Conservation (phyloP, 1,140 invertebrate genomes). For the Drosophila lacteicornis region DNA sequence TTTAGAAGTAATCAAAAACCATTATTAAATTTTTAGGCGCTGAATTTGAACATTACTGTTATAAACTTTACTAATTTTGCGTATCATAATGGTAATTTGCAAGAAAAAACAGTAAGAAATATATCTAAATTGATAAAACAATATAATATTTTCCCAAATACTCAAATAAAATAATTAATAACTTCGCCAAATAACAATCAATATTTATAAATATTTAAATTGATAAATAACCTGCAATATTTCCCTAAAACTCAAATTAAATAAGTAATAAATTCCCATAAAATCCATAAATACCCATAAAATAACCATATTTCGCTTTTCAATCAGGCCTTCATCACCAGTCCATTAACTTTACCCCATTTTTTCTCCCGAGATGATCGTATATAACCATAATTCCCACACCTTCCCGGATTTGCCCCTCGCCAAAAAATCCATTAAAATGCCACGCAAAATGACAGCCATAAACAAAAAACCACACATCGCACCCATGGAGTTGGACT, state of each 20-base stretch:
- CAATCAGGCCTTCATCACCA: conserved; percentile 21
- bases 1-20: too few relatives aligned
- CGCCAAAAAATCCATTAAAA: conserved; percentile 34
- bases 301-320: conserved; percentile 11
- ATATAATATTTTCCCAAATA: too few relatives aligned
- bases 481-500: background rate
- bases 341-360: conserved; percentile 8
- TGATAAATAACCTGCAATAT: background rate
- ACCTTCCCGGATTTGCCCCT: conserved; percentile 2
- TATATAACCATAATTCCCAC: conserved; percentile 1
- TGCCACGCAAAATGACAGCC: conserved; percentile 28
- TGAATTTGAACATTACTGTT: too few relatives aligned
- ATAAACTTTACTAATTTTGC: too few relatives aligned
- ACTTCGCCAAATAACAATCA: background rate
- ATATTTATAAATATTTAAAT: background rate
- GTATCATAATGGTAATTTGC: background rate
- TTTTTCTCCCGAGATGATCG: background rate
- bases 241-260: background rate
- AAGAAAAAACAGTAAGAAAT: too few relatives aligned
- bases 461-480: conserved; percentile 46
- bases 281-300: background rate
- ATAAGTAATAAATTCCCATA: background rate
- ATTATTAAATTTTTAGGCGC: too few relatives aligned
- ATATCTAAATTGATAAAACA: too few relatives aligned
- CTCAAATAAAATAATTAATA: background rate